Base-by-base conservation (phyloP, 2,888 invertebrate genomes). In the Andrena fulva region DNA sequence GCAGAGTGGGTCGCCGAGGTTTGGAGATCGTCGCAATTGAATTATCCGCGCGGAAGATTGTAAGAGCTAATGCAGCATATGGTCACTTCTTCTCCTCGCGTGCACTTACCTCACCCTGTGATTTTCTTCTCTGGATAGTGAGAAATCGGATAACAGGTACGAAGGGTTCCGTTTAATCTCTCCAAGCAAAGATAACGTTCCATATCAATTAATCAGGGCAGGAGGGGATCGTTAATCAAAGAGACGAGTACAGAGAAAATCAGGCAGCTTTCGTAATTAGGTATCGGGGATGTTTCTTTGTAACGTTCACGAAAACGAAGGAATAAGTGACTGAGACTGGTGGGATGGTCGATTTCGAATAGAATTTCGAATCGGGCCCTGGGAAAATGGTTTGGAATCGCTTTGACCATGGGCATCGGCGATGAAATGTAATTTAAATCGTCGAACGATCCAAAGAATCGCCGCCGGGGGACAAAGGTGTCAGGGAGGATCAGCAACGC, bases 401-500 rank as follows among this genome's bases (percentile, higher is more conserved):
- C 68, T 54, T 70, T 73, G 71, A 70, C 50, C 70, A 52, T 42
- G 42, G n/a, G 35, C 52, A 73, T 66, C 62, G 59, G 29, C 73
- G 78, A 77, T 80, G 81, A 87, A 88, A 87, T 83, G 89, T 89
- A 87, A 88, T 88, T 88, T 87, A 89, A 85, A 83, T 83, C 68
- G 82, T 62, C 59, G 64, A 10, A 7, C 77, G 62, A 66, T 73
- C 69, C 72, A 73, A 77, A 70, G 80, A 78, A 69, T 80, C 70
- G 56, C 70, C 68, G 56, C 54, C 33, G 69, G 52, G 52, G 54
- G 70, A 74, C 66, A 78, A 67, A 75, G 78, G 70, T 82, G 88
- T 90, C 91, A 86, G 87, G 87, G 82, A 80, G 84, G 88, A 90
- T 90, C 87, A 83, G 27, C 84, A 86, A 85, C 84, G 82, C 85